Percentiles rank a stretch among this genome's conserved stretches.
phyloP scores from a whole-genome alignment of 2,113 vertebrate species.

The Coptodon bakossiorum region DNA sequence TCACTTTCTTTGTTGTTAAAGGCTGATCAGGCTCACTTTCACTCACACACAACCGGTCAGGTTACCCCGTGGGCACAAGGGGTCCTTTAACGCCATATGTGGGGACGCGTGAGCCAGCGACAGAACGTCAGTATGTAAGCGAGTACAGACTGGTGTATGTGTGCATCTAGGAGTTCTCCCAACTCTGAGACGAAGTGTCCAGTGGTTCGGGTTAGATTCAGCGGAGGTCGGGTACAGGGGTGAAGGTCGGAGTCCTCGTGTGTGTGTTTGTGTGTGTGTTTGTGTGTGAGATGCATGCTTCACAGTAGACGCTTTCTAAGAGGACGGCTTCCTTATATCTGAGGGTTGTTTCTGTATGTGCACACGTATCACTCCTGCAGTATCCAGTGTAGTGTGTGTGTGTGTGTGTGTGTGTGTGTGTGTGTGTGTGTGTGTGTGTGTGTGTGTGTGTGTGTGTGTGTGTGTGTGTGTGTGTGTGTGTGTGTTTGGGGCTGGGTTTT shows the following conservation, averaged over 20 bases:
- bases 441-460: too few species aligned
- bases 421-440: not conserved
- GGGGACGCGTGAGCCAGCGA: not conserved
- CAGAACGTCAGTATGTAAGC: not conserved
- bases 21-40: not conserved
- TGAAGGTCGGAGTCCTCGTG: not conserved
- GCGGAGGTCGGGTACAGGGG: fast-evolving
- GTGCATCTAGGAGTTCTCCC: not conserved
- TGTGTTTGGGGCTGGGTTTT: not conserved
- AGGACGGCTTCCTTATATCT: not conserved
- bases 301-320: not conserved
- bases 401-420: not conserved
- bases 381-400: not conserved
- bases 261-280: not conserved
- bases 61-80: not conserved
- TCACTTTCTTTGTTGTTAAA: not conserved
- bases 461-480: not conserved
- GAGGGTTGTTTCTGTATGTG: not conserved
- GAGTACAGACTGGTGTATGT: not conserved
- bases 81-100: fast-evolving
- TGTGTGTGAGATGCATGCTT: not conserved
- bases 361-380: not conserved
- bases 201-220: not conserved
- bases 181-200: not conserved
- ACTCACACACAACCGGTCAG: not conserved